These are phyloP conservation scores for Brassicogethes aeneus DNA, from an alignment of 2,888 invertebrate genomes.

Conservation along the genomic window DNA sequence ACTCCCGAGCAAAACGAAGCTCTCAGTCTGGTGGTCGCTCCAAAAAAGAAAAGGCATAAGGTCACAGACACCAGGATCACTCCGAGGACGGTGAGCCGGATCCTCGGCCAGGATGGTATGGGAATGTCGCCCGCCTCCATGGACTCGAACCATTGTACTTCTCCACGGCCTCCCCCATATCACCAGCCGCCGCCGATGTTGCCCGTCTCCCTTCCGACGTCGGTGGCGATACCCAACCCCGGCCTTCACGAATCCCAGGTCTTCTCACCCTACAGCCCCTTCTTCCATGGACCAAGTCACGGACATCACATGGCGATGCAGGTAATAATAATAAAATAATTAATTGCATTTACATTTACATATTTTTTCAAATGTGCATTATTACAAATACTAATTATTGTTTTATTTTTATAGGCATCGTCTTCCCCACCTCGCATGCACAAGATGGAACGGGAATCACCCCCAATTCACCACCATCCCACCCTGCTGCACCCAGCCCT, in stretches of 20 bases:
- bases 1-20: conserved; percentile 90
- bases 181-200: conserved; percentile 72
- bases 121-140: conserved; percentile 55
- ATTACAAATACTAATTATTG: not conserved
- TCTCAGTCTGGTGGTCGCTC: conserved; percentile 86
- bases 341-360: not conserved
- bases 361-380: no score
- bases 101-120: conserved; percentile 70
- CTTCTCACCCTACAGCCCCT: conserved; percentile 85
- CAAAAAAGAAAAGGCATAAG: conserved; percentile 96
- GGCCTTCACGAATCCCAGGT: conserved; percentile 91
- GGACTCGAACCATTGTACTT: conserved; percentile 58
- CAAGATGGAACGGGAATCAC: conserved; percentile 69
- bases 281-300: conserved; percentile 57
- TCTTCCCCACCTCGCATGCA: conserved; percentile 58
- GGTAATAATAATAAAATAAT: conserved; percentile 22
- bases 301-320: conserved; percentile 43
- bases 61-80: conserved; percentile 91
- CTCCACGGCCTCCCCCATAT: conserved; percentile 51
- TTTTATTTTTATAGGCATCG: conserved; percentile 33
- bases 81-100: conserved; percentile 80
- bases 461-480: conserved; percentile 76
- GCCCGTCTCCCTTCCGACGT: conserved; percentile 83
- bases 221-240: conserved; percentile 94
- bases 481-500: conserved; percentile 80